Evolutionary conservation across 2,888 invertebrate genomes (phyloP).

Genomic region (Rhagonycha lutea): DNA sequence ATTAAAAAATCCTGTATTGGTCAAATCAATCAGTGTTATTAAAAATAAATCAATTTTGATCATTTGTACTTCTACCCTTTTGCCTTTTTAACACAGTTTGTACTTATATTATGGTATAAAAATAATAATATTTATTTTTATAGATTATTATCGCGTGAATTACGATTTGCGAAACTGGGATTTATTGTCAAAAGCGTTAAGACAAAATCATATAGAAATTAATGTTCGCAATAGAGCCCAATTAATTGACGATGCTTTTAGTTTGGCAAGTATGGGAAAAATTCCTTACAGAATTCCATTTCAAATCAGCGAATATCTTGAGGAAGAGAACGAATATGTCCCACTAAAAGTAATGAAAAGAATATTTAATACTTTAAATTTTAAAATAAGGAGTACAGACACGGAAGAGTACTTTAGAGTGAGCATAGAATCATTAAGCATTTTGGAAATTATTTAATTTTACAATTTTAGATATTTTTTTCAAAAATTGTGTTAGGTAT

Average conservation of each 20-base stretch:
- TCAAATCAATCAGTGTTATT: no score
- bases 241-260: slow-evolving; percentile 73
- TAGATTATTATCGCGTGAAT: slow-evolving; percentile 71
- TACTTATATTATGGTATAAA: no score
- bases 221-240: slow-evolving; percentile 73
- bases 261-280: slow-evolving; percentile 63
- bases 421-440: not conserved
- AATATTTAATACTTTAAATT: not conserved
- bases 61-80: no score
- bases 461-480: not conserved
- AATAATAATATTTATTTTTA: slow-evolving; percentile 29
- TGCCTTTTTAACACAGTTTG: no score
- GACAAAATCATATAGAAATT: slow-evolving; percentile 59
- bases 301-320: slow-evolving; percentile 64
- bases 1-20: no score
- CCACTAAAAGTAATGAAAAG: slow-evolving; percentile 57
- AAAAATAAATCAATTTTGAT: no score
- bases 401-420: not conserved
- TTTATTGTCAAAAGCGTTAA: slow-evolving; percentile 57
- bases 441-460: not conserved
- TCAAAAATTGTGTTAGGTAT: not conserved
- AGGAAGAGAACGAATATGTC: slow-evolving; percentile 63
- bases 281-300: slow-evolving; percentile 61
- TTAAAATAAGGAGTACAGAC: not conserved
- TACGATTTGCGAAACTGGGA: slow-evolving; percentile 73